Percentiles rank a stretch among this genome's conserved stretches.
These are phyloP conservation scores for Drosophila paulistorum DNA, from an alignment of 1,140 invertebrate genomes.

Conservation along the genomic window DNA sequence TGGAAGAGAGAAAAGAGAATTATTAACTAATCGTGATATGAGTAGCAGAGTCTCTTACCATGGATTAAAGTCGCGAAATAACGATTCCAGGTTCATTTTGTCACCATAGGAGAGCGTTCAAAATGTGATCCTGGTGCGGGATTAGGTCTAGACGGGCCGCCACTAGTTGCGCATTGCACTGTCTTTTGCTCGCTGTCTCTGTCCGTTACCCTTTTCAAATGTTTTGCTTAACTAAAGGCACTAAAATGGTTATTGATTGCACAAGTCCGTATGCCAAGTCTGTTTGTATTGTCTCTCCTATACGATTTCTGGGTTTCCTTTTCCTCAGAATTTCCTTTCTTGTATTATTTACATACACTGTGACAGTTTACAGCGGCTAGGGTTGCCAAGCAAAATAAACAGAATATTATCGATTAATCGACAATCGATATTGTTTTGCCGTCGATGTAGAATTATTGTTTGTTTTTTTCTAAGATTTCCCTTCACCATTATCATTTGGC, in stretches of 20 bases:
- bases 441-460: neutral
- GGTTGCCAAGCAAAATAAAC: slow-evolving; percentile 1
- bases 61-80: slow-evolving; percentile 96
- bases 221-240: neutral
- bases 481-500: neutral
- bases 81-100: slow-evolving; percentile 92
- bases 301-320: neutral
- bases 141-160: slow-evolving; percentile 27
- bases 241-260: neutral
- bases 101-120: slow-evolving; percentile 29
- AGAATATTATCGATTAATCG: neutral
- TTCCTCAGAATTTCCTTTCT: slow-evolving; percentile 7
- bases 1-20: neutral
- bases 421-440: neutral
- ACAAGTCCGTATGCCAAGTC: neutral
- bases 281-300: neutral
- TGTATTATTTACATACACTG: slow-evolving; percentile 46
- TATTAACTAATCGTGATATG: neutral
- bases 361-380: slow-evolving; percentile 13
- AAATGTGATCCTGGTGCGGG: slow-evolving; percentile 29
- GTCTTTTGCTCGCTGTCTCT: slow-evolving; percentile 23
- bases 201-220: neutral
- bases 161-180: slow-evolving; percentile 71
- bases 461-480: neutral
- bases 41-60: slow-evolving; percentile 85